Evolutionary conservation across 1,140 invertebrate species (phyloP).

Genomic region (Temnothorax nylanderi): DNA sequence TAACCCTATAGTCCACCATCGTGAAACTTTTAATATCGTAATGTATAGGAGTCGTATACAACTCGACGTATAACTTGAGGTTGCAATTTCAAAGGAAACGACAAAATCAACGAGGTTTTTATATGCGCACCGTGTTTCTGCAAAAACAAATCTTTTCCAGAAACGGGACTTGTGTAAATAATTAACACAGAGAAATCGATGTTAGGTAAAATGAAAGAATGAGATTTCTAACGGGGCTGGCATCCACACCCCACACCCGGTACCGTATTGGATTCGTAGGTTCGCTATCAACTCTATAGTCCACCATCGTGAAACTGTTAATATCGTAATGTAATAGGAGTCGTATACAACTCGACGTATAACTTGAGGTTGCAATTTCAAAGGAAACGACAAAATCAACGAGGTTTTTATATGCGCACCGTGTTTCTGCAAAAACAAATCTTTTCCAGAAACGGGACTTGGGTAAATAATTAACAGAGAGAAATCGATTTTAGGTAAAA

Average conservation of each 20-base stretch:
- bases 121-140: background rate
- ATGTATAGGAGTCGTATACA: background rate
- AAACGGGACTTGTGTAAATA: background rate
- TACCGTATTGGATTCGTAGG: background rate
- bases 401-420: background rate
- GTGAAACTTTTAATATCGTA: slow-evolving; percentile 20
- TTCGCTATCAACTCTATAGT: background rate
- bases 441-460: background rate
- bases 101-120: background rate
- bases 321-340: slow-evolving; percentile 4
- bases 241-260: background rate
- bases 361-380: background rate
- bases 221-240: background rate
- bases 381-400: background rate
- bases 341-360: background rate
- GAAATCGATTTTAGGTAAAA: background rate
- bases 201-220: background rate
- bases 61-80: background rate
- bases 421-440: background rate
- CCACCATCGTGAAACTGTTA: background rate
- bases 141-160: background rate
- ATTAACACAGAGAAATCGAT: background rate
- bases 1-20: background rate
- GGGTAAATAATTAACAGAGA: background rate
- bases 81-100: background rate